Conservation (phyloP, 2,113 vertebrate genomes). For the Mormyrus lacerda region DNA sequence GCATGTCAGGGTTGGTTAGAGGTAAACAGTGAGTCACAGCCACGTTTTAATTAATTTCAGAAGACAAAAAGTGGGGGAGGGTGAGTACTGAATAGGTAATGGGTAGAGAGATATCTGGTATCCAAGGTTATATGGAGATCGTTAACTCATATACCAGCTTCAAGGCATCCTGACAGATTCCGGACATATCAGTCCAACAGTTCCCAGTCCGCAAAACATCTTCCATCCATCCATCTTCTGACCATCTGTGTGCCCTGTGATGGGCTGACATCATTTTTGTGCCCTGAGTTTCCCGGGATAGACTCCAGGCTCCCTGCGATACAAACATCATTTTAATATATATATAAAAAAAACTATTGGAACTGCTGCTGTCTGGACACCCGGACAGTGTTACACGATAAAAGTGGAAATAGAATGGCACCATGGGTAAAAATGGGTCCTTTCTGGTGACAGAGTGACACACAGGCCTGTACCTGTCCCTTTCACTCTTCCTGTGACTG, state of each 20-base stretch:
- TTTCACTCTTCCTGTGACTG: neutral
- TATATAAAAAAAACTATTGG: neutral
- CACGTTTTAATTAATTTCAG: neutral
- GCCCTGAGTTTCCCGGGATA: neutral
- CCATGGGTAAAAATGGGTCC: conserved; percentile 24
- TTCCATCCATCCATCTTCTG: neutral
- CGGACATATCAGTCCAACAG: neutral
- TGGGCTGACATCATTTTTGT: neutral
- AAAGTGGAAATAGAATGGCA: conserved; percentile 15
- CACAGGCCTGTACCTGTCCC: neutral
- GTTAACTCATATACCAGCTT: neutral
- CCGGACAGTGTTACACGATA: neutral
- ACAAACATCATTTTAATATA: neutral
- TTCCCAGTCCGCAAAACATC: neutral
- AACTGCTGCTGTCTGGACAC: neutral
- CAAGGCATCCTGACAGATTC: neutral
- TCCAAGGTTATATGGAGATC: neutral
- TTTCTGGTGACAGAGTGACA: conserved; percentile 11
- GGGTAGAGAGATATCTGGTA: neutral
- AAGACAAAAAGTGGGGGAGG: neutral
- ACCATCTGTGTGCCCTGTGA: neutral
- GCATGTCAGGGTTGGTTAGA: neutral
- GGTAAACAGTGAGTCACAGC: neutral
- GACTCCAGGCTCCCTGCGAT: neutral
- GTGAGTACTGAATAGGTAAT: neutral